Evolutionary conservation across 1,140 invertebrate genomes (phyloP).

Genomic region (Penaeus japonicus): DNA sequence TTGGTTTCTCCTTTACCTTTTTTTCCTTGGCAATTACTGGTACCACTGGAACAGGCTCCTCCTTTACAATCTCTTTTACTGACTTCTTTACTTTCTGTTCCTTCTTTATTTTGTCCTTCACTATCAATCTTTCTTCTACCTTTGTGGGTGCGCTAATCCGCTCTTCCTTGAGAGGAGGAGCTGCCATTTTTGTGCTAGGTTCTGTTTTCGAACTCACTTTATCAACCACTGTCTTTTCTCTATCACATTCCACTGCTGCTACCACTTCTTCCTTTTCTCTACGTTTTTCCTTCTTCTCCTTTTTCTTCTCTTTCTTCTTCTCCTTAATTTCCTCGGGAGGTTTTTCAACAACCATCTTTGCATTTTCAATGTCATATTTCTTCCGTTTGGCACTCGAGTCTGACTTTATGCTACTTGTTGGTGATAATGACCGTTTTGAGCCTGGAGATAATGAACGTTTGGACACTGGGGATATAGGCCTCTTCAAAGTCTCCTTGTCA

Average conservation of each 20-base stretch:
- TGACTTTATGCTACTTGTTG: constrained; percentile 7
- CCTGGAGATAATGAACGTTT: background rate
- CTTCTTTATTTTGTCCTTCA: constrained; percentile 15
- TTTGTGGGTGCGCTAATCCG: background rate
- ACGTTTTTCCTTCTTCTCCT: constrained; percentile 16
- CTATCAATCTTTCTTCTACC: background rate
- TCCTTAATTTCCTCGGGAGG: constrained; percentile 3
- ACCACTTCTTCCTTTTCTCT: background rate
- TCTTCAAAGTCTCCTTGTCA: background rate
- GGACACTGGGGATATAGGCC: background rate
- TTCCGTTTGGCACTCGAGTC: constrained; percentile 30
- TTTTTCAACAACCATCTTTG: background rate
- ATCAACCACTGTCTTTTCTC: background rate
- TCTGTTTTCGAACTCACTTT: background rate
- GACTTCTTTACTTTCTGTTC: background rate
- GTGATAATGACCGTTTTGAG: background rate
- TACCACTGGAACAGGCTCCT: background rate
- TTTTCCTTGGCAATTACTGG: background rate
- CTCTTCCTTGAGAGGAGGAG: background rate
- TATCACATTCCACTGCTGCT: background rate
- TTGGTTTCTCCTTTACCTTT: constrained; percentile 10
- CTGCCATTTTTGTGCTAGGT: constrained; percentile 1
- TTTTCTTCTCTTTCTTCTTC: constrained; percentile 32
- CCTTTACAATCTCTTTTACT: background rate
- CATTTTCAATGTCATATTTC: constrained; percentile 4